Conservation (phyloP, 2,113 vertebrate genomes). For the Nesoenas mayeri region DNA sequence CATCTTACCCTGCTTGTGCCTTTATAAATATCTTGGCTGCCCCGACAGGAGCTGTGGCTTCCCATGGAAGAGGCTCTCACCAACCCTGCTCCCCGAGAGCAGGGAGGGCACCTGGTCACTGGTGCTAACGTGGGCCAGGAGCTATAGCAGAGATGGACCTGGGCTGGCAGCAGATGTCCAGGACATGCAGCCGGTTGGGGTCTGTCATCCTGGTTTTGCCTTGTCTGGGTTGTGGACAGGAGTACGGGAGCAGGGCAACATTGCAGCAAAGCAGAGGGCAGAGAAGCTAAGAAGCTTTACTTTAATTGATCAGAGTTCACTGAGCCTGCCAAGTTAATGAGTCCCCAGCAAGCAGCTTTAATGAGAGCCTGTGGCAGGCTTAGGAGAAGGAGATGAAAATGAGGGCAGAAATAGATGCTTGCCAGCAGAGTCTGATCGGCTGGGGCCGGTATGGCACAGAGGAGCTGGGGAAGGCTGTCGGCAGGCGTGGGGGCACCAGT, state of each 20-base stretch:
- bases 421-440: neutral
- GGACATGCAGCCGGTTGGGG: fast-evolving
- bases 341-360: slow-evolving; percentile 46
- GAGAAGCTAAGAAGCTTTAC: slow-evolving; percentile 40
- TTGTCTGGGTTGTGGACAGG: neutral
- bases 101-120: neutral
- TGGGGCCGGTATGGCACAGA: neutral
- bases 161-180: neutral
- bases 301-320: slow-evolving; percentile 48
- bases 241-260: fast-evolving
- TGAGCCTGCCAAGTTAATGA: slow-evolving; percentile 60
- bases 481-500: neutral
- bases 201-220: neutral
- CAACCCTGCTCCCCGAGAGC: fast-evolving
- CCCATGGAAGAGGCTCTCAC: neutral
- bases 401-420: slow-evolving; percentile 30
- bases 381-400: slow-evolving; percentile 35
- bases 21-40: fast-evolving
- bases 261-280: neutral
- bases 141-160: neutral
- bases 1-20: neutral
- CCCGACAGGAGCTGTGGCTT: neutral
- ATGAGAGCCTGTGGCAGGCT: neutral
- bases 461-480: neutral
- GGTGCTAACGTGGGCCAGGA: neutral